A percentile compares a stretch with the other conserved stretches of the same genome.
These are phyloP conservation scores for Rhynchonycteris naso DNA, from an alignment of 2,797 vertebrate genomes.

Conservation along the genomic window DNA sequence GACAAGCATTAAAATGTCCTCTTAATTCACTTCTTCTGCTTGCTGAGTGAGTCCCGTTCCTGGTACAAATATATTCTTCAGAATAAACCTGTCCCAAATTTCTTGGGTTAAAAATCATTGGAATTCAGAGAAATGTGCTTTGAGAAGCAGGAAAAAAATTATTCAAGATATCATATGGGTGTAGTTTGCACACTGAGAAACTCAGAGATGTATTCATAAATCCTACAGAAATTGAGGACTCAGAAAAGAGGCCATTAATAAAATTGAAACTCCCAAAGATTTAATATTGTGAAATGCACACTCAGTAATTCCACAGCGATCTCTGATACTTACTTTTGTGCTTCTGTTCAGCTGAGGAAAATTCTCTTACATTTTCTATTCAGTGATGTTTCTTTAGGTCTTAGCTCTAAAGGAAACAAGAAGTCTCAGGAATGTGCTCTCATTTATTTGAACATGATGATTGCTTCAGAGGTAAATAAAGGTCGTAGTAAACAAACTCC, in stretches of 20 bases:
- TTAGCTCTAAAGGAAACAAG: not conserved
- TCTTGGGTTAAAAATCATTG: constrained; percentile 36
- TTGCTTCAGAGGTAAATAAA: not conserved
- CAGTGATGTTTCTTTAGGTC: not conserved
- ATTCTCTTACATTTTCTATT: not conserved
- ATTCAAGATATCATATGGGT: not conserved
- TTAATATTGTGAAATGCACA: constrained; percentile 16
- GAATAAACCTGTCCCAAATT: not conserved
- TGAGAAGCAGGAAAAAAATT: not conserved
- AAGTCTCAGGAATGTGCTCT: not conserved
- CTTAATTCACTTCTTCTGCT: not conserved
- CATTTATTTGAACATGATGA: not conserved
- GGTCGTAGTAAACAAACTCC: not conserved
- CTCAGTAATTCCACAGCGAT: not conserved
- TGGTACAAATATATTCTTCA: not conserved
- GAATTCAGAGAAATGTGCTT: constrained; percentile 47
- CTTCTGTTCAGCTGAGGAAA: not conserved
- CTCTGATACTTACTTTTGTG: not conserved
- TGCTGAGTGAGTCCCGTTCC: not conserved
- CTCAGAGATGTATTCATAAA: constrained; percentile 29
- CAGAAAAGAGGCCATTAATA: constrained; percentile 59
- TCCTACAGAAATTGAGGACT: constrained; percentile 59
- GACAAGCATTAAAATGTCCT: not conserved
- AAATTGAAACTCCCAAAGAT: constrained; percentile 55
- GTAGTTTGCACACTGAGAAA: constrained; percentile 51